Conservation (phyloP, 2,113 vertebrate species). For the Zootoca vivipara region DNA sequence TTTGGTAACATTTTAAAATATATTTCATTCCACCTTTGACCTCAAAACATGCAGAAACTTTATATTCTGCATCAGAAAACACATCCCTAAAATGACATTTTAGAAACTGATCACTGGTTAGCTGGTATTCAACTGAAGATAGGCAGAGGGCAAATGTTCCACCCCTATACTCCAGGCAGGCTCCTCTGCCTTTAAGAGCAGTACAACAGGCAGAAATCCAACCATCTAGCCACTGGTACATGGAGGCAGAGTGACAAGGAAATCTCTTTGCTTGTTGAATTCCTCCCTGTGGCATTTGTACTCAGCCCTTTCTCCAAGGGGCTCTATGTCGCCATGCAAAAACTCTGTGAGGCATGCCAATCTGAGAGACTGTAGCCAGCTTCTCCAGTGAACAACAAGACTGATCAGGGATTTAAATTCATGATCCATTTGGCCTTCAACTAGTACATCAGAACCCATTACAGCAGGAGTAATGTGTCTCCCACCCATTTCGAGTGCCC, state of each 20-base stretch:
- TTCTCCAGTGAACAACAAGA: neutral
- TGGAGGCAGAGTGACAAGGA: neutral
- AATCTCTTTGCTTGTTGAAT: neutral
- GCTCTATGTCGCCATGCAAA: neutral
- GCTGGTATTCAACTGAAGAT: neutral
- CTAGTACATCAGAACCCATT: too few species aligned
- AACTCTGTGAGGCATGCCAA: neutral
- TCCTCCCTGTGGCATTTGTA: neutral
- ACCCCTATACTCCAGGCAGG: neutral
- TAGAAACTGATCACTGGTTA: too few species aligned
- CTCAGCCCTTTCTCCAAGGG: neutral
- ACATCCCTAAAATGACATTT: too few species aligned
- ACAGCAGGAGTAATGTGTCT: too few species aligned
- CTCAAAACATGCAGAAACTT: too few species aligned
- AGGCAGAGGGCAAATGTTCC: neutral
- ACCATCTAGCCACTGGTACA: too few species aligned
- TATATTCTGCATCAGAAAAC: too few species aligned
- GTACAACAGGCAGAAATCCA: neutral
- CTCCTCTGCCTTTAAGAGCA: neutral
- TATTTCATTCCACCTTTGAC: too few species aligned
- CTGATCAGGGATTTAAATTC: neutral
- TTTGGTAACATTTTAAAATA: too few species aligned
- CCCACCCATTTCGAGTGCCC: too few species aligned
- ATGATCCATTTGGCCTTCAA: too few species aligned
- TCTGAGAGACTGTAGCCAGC: neutral